Percentiles rank a stretch among this genome's conserved stretches.
Evolutionary conservation across 1,140 invertebrate species (phyloP).

Genomic region (Pseudoatta argentina): DNA sequence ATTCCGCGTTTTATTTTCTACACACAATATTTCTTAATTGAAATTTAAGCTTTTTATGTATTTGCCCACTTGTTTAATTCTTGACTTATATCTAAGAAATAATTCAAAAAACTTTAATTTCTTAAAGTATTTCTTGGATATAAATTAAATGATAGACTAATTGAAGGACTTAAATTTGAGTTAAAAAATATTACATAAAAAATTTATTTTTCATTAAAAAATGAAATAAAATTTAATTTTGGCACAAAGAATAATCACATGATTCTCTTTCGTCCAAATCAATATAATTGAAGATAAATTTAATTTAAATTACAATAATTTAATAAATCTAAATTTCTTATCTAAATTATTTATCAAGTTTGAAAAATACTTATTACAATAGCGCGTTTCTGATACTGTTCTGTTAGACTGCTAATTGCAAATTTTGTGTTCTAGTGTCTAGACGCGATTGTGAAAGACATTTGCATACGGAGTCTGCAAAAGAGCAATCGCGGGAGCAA

Average conservation of each 20-base stretch:
- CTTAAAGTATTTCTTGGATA: not conserved
- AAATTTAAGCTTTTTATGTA: not conserved
- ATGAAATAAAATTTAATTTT: not conserved
- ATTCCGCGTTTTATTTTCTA: not conserved
- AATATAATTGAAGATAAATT: no score
- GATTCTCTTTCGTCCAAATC: no score
- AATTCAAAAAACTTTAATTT: not conserved
- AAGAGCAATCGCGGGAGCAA: slow-evolving; percentile 9
- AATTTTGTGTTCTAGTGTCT: not conserved
- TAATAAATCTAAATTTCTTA: not conserved
- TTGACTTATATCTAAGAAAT: not conserved
- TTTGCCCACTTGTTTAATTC: not conserved
- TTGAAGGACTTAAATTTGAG: not conserved
- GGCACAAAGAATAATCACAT: not conserved
- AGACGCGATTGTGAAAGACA: not conserved
- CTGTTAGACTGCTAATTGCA: not conserved
- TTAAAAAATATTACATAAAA: not conserved
- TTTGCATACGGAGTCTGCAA: slow-evolving; percentile 19
- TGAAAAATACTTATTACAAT: not conserved
- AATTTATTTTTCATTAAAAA: not conserved
- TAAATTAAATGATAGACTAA: not conserved
- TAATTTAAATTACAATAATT: not conserved
- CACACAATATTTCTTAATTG: not conserved
- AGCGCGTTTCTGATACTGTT: not conserved
- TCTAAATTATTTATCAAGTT: not conserved